Base-by-base conservation (phyloP, 2,113 vertebrate species). In the Columba livia region DNA sequence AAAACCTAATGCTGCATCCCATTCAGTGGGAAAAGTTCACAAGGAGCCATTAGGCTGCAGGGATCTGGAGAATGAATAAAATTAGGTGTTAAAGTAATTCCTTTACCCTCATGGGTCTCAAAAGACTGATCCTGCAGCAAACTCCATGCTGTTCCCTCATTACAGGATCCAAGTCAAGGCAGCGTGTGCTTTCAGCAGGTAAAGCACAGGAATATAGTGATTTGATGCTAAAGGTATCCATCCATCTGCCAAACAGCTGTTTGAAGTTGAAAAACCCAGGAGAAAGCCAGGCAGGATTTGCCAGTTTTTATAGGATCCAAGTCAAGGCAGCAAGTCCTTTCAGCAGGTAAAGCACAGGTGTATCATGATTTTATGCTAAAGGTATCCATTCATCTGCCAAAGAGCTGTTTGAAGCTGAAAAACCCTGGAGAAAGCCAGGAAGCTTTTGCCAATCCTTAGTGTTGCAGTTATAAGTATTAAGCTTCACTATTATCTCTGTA, bases 71-170 rank as follows among this genome's bases (percentile, higher is more conserved):
- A 26, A 44, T 44, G 42, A 44, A 44, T 44, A 44, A 44, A 44
- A 44, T 44, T 44, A 44, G 42, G 17, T 34, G 20, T 32, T 60
- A 61, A 92, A 72, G 10, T 38, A 54, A 18, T 17, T 3, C 4
- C 10, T 79, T 60, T 31, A 5, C 8, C 3, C 2, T 64, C 26
- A 44, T 18, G 34, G 26, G 23, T 72, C 36, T 50, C 54, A 36
- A 44, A 11, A n/a, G 1, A 15, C 32, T 74, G 15, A 60, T 9
- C 23, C 14, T 32, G 17, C 18, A 47, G 17, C 0, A 0, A 75
- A 9, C 4, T 87, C 47, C 9, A 5, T 7, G 8, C 0, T 0
- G 11, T 50, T 79, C 9, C 29, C 11, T 11, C 1, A 2, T 58
- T 71, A 23, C 2, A 79, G 9, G 6, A 56, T 16, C 12, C 6